These are phyloP conservation scores for Bubo blakistoni DNA, from an alignment of 2,113 vertebrate genomes.

Conservation along the genomic window DNA sequence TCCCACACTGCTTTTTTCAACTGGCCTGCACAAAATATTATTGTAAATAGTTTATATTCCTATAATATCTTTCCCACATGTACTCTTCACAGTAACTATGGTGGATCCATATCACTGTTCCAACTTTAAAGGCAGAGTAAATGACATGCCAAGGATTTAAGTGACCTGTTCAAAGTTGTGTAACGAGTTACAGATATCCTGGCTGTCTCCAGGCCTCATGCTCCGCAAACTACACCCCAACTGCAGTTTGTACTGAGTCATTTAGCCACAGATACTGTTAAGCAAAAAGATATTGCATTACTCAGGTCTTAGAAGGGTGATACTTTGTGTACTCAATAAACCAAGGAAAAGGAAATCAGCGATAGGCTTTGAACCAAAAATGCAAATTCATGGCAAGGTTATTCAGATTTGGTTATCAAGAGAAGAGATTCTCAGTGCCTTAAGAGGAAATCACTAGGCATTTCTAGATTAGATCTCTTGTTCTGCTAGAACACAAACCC, in stretches of 20 bases:
- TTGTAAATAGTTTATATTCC: not conserved
- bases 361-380: conserved; percentile 30
- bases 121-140: not conserved
- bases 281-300: conserved; percentile 23
- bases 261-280: not conserved
- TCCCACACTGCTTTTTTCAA: not conserved
- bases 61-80: not conserved
- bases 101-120: not conserved
- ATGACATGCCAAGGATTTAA: not conserved
- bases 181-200: not conserved
- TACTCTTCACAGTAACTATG: not conserved
- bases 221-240: not conserved
- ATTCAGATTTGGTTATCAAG: not conserved
- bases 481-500: not conserved
- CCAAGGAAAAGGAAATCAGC: conserved; percentile 21
- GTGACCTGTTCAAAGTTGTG: not conserved
- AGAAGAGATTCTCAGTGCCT: not conserved
- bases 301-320: not conserved
- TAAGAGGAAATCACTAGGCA: not conserved
- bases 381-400: not conserved
- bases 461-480: not conserved
- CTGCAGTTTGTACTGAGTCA: not conserved
- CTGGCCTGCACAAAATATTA: not conserved
- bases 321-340: not conserved
- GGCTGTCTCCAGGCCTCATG: not conserved